Evolutionary conservation across 2,113 vertebrate genomes (phyloP).

Genomic region (Melanerpes formicivorus): DNA sequence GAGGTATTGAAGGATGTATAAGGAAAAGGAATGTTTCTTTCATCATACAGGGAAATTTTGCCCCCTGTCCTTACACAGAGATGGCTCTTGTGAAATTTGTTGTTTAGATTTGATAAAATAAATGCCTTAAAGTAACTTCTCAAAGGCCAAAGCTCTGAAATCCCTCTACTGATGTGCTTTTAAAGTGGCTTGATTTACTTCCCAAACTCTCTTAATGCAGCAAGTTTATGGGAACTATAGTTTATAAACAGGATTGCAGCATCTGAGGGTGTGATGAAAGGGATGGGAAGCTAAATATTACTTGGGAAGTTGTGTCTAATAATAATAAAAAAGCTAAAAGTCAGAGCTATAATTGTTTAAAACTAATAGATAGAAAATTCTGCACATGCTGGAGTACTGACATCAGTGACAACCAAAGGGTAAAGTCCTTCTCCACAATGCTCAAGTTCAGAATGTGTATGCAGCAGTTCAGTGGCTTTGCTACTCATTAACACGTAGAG

Average conservation of each 20-base stretch:
- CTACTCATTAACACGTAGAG: not conserved
- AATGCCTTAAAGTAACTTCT: not conserved
- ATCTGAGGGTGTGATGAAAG: not conserved
- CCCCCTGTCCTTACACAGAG: fast-evolving
- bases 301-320: not conserved
- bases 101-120: not conserved
- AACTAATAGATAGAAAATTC: not conserved
- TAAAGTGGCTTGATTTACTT: not conserved
- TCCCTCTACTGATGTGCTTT: not conserved
- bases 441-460: not conserved
- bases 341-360: not conserved
- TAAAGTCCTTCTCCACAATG: conserved; percentile 6
- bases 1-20: not conserved
- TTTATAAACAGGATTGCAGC: not conserved
- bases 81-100: not conserved
- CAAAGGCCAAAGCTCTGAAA: not conserved
- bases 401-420: not conserved
- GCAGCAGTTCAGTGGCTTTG: not conserved
- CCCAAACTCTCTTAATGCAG: not conserved
- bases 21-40: not conserved
- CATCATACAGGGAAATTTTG: not conserved
- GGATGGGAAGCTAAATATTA: not conserved
- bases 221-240: not conserved
- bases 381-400: not conserved
- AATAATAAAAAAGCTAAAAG: not conserved